phyloP scores from a whole-genome alignment of 2,888 invertebrate genomes.

The Alloplasta piceator region DNA sequence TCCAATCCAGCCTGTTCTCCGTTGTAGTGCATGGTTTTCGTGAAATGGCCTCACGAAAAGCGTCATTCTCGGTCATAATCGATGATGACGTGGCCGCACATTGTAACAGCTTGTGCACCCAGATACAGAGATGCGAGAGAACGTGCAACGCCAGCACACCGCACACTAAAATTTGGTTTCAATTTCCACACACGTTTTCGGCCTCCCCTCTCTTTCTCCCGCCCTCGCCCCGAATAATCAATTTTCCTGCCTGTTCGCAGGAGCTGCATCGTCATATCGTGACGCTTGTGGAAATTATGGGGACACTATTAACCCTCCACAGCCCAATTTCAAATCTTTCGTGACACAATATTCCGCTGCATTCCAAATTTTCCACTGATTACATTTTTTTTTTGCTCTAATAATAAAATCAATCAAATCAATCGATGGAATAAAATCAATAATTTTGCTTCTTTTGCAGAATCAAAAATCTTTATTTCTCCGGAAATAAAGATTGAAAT shows the following conservation, averaged over 20 bases:
- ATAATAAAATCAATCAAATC: neutral
- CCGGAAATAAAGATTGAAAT: too few species aligned
- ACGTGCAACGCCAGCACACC: neutral
- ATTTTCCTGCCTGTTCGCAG: conserved; percentile 34
- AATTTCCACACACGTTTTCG: conserved; percentile 36
- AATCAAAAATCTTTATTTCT: too few species aligned
- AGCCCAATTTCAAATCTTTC: neutral
- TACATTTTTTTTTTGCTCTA: neutral
- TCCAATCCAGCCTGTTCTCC: conserved; percentile 23
- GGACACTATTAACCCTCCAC: neutral
- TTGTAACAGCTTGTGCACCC: conserved; percentile 57
- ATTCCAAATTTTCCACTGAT: neutral
- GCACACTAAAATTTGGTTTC: conserved; percentile 39
- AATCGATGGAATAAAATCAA: neutral
- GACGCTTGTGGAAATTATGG: conserved; percentile 41
- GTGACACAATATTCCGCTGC: conserved; percentile 1
- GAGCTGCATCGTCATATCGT: conserved; percentile 31
- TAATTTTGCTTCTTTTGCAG: too few species aligned
- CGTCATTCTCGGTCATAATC: conserved; percentile 56
- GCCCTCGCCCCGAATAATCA: conserved; percentile 44
- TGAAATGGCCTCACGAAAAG: conserved; percentile 19
- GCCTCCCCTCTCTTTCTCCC: conserved; percentile 8
- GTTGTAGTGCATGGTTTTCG: conserved; percentile 19
- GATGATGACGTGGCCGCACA: conserved; percentile 50
- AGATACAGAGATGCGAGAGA: neutral